Evolutionary conservation across 2,797 vertebrate species (phyloP).

Genomic region (Labroides dimidiatus): DNA sequence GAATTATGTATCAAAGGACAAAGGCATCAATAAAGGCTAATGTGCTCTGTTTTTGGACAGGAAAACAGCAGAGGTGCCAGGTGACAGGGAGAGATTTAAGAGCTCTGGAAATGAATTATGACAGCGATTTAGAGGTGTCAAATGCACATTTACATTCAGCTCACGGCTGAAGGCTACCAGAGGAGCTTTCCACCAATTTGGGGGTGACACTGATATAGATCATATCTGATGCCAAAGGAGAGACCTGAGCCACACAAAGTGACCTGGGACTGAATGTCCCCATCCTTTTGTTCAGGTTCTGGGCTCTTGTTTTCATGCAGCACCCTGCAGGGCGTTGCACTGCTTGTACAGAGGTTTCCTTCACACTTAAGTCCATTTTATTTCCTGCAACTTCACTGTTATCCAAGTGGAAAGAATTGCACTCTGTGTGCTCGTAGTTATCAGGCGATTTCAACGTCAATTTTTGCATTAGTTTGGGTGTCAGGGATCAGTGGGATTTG

Average conservation of each 20-base stretch:
- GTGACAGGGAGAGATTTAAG: conserved; percentile 81
- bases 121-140: conserved; percentile 84
- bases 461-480: conserved; percentile 38
- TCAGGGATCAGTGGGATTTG: conserved; percentile 50
- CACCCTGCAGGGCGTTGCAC: conserved; percentile 19
- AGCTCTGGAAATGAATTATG: conserved; percentile 82
- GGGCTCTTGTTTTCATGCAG: conserved; percentile 34
- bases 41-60: conserved; percentile 78
- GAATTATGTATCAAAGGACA: conserved; percentile 84
- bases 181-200: conserved; percentile 74
- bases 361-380: conserved; percentile 29
- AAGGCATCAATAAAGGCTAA: conserved; percentile 81
- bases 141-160: conserved; percentile 81
- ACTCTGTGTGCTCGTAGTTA: conserved; percentile 18
- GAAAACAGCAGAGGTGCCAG: conserved; percentile 73
- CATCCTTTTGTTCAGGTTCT: conserved; percentile 34
- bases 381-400: conserved; percentile 39
- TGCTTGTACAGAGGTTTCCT: conserved; percentile 20
- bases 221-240: conserved; percentile 72
- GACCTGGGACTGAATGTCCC: conserved; percentile 64
- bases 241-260: conserved; percentile 57
- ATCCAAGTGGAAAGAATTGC: conserved; percentile 27
- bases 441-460: conserved; percentile 11
- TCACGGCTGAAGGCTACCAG: conserved; percentile 66
- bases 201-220: conserved; percentile 76